These are phyloP conservation scores for Erinaceus europaeus DNA, from an alignment of 2,113 vertebrate genomes.

Conservation along the genomic window DNA sequence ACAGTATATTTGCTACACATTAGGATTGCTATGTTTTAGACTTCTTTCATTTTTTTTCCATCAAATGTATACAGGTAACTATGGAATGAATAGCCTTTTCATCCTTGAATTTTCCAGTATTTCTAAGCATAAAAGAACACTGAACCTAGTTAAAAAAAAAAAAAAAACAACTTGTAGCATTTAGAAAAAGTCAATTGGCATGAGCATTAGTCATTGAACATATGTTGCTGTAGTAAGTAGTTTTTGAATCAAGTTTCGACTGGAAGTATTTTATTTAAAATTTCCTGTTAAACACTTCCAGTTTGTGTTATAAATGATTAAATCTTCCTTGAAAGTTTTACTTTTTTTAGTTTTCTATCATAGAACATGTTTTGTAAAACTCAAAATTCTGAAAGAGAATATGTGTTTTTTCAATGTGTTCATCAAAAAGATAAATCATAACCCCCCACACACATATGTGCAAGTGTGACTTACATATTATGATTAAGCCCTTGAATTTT, in stretches of 20 bases:
- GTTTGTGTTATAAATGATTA: background rate
- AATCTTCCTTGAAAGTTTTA: background rate
- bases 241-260: background rate
- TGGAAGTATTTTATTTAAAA: background rate
- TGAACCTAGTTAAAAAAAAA: background rate
- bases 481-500: no score
- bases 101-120: background rate
- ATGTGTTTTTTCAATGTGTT: background rate
- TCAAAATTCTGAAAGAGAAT: background rate
- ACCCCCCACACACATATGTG: background rate
- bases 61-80: background rate
- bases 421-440: background rate
- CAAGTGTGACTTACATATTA: background rate
- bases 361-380: background rate
- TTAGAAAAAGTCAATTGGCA: constrained; percentile 40
- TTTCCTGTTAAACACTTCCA: background rate
- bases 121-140: background rate
- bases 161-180: background rate
- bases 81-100: background rate
- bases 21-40: background rate
- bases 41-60: background rate
- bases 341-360: background rate
- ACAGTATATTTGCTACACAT: background rate
- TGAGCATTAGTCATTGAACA: constrained; percentile 6
- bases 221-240: constrained; percentile 7